Base-by-base conservation (phyloP, 2,797 vertebrate species). In the Muscicapa comitata region DNA sequence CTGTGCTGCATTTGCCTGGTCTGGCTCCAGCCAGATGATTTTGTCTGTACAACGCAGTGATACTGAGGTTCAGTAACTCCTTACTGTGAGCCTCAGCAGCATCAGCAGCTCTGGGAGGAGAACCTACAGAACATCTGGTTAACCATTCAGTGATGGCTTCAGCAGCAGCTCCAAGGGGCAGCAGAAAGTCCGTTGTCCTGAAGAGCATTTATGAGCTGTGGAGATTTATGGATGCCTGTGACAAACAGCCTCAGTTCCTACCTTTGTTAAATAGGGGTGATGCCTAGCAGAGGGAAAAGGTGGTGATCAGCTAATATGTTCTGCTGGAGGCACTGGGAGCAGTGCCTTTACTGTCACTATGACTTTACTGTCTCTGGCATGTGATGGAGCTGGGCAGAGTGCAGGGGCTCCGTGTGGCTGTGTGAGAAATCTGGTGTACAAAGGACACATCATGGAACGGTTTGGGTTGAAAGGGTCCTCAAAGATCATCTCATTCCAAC, bases 341-440 rank as follows among this genome's bases (percentile, higher is more conserved):
- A 28, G 17, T 45, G 47, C 17, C 16, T 33, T 45, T 7, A 13
- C 13, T 67, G 45, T 24, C 42, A 18, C 24, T 20, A 2, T 11
- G 21, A 20, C 21, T 11, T 35, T 10, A 16, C 8, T 59, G 40
- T 35, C 31, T 80, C 21, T 4, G 5, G 19, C 9, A 3, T 0
- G 1, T 19, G 53, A 12, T 2, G 6, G 72, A 48, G 23, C 7
- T 33, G 40, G 38, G 25, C 24, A 73, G 18, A 48, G n/a, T 3
- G 7, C 40, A 74, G 55, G 50, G 76, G 28, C 14, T 66, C 29
- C 1, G 0, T 23, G n/a, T 37, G 51, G 13, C 20, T 19, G 10
- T 13, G 15, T 26, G 9, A 65, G 50, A 83, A 74, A 73, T 7
- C 19, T n/a, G 26, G 23, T 3, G 51, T 25, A 11, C 21, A 40